Base-by-base conservation (phyloP, 2,797 vertebrate genomes). In the Gadopsis marmoratus region DNA sequence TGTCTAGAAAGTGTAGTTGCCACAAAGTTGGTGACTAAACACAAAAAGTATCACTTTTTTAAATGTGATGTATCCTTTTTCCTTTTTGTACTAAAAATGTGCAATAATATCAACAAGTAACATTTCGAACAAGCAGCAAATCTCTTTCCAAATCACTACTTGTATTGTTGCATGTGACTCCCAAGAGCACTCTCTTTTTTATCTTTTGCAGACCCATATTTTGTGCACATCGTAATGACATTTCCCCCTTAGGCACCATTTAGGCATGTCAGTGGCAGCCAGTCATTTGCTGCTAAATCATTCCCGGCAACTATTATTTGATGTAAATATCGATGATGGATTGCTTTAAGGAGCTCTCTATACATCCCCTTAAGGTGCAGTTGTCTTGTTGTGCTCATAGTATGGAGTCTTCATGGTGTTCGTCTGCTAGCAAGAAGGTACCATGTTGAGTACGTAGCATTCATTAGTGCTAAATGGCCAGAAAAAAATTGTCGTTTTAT, bases 291-390 rank as follows among this genome's bases (percentile, higher is more conserved):
- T 71, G 71, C 39, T 68, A 71, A 85, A 85, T 89, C 29, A 56
- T 74, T 84, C 48, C 78, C 78, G 45, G 81, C 62, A 66, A 76
- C 67, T 72, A 65, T 71, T 69, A 71, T 84, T 87, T 84, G 69
- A 74, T 60, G 66, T 77, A 62, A 79, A 83, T 76, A 68, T 16
- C 17, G 61, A 70, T 86, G 72, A 85, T 76, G 17, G 61, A 86
- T 86, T 50, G 60, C 17, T 87, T 76, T 63, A 43, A 76, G 35
- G n/a, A 33, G 45, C 16, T 78, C 23, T 65, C 12, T 23, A 21
- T 69, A 66, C 16, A 53, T 63, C 60, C 14, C 21, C 64, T 7
- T n/a, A 47, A 13, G 17, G 23, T 45, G 23, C 51, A 55, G 48
- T 19, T 50, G 73, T 67, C 23, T 47, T 66, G 55, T n/a, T 59